phyloP scores from a whole-genome alignment of 2,888 invertebrate genomes.

The Agrochola macilenta region DNA sequence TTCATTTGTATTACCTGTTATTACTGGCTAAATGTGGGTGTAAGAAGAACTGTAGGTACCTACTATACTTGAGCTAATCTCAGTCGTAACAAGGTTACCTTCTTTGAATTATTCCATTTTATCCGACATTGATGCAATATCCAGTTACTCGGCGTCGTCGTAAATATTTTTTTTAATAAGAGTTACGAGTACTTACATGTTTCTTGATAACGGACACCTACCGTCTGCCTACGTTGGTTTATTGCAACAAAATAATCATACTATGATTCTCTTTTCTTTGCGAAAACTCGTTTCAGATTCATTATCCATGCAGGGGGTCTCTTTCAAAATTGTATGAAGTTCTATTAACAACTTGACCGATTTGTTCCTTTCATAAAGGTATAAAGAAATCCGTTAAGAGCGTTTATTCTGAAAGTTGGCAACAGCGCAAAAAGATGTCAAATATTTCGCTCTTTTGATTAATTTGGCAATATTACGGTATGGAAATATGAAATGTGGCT shows the following conservation, averaged over 20 bases:
- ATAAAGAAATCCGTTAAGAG: no score
- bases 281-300: not conserved
- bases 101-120: conserved; percentile 11
- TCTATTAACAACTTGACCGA: not conserved
- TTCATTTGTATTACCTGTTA: not conserved
- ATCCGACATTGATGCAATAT: conserved; percentile 20
- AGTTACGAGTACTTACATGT: conserved; percentile 11
- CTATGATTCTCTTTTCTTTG: not conserved
- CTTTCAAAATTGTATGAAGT: not conserved
- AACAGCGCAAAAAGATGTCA: no score
- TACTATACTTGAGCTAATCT: not conserved
- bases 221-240: not conserved
- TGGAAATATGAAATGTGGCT: no score
- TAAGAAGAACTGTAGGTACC: not conserved
- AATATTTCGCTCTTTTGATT: no score
- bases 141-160: conserved; percentile 16
- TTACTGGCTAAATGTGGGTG: not conserved
- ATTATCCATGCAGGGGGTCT: not conserved
- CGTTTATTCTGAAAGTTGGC: no score
- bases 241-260: conserved; percentile 13
- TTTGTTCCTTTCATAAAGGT: not conserved
- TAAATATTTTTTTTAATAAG: conserved; percentile 29
- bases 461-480: no score
- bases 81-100: not conserved
- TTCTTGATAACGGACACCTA: conserved; percentile 31